phyloP scores from a whole-genome alignment of 2,113 vertebrate species.

The Pelusios castaneus region DNA sequence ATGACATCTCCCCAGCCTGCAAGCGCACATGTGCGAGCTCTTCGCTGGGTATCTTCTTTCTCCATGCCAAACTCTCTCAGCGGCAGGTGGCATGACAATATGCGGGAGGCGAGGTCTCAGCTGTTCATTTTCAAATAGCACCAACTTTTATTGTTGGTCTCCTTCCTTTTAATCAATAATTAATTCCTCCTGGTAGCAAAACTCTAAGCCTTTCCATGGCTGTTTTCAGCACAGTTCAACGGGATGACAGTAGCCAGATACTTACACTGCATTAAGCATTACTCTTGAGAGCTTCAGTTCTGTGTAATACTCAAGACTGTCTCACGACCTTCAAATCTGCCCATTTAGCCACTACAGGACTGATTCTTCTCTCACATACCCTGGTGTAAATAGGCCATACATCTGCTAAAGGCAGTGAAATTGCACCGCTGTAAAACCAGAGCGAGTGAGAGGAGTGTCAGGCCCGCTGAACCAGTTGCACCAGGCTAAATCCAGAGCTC shows the following conservation, averaged over 20 bases:
- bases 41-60: not conserved
- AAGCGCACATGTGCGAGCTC: not conserved
- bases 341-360: too few species aligned
- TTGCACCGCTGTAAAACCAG: not conserved
- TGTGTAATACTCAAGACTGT: not conserved
- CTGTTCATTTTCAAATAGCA: not conserved
- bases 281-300: not conserved
- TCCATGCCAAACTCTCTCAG: not conserved
- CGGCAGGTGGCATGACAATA: not conserved
- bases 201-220: not conserved
- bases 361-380: not conserved
- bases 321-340: not conserved
- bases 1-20: not conserved
- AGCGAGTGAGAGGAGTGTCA: not conserved
- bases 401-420: not conserved
- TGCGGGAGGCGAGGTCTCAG: not conserved
- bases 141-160: not conserved
- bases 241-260: not conserved
- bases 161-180: not conserved
- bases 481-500: not conserved
- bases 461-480: not conserved
- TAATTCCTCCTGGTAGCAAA: not conserved
- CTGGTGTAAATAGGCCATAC: not conserved
- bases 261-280: not conserved
- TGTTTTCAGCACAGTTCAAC: not conserved